A percentile compares a stretch with the other conserved stretches of the same genome.
Conservation (phyloP, 1,140 invertebrate species). For the Habropoda laboriosa region DNA sequence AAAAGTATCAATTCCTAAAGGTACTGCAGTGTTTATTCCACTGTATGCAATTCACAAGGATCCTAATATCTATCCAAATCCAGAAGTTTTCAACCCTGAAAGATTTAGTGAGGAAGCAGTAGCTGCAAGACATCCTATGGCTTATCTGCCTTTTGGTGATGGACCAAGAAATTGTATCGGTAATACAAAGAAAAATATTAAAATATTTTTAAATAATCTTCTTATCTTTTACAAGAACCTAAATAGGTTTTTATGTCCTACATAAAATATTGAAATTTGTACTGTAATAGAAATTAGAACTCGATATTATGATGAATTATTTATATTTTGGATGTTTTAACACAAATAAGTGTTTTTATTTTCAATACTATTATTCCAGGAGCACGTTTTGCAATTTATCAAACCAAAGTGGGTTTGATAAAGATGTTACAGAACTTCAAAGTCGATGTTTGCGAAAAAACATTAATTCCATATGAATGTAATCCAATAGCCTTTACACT, state of each 20-base stretch:
- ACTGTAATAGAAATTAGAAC: too few relatives aligned
- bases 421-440: conserved; percentile 78
- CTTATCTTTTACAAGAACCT: too few relatives aligned
- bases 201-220: too few relatives aligned
- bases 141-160: conserved; percentile 87
- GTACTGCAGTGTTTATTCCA: conserved; percentile 78
- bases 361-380: conserved; percentile 61
- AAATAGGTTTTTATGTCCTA: too few relatives aligned
- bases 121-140: conserved; percentile 75
- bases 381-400: conserved; percentile 76
- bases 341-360: too few relatives aligned
- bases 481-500: conserved; percentile 71
- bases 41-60: conserved; percentile 84
- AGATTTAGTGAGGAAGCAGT: conserved; percentile 82
- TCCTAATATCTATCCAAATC: conserved; percentile 83
- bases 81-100: conserved; percentile 84
- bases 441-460: conserved; percentile 70
- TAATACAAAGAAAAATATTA: conserved; percentile 74
- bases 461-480: conserved; percentile 78
- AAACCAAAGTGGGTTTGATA: conserved; percentile 80
- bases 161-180: conserved; percentile 89
- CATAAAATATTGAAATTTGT: too few relatives aligned
- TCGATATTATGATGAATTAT: too few relatives aligned
- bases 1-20: conserved; percentile 76
- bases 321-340: too few relatives aligned